phyloP scores from a whole-genome alignment of 2,888 invertebrate genomes.

The Callyntrura sp. region DNA sequence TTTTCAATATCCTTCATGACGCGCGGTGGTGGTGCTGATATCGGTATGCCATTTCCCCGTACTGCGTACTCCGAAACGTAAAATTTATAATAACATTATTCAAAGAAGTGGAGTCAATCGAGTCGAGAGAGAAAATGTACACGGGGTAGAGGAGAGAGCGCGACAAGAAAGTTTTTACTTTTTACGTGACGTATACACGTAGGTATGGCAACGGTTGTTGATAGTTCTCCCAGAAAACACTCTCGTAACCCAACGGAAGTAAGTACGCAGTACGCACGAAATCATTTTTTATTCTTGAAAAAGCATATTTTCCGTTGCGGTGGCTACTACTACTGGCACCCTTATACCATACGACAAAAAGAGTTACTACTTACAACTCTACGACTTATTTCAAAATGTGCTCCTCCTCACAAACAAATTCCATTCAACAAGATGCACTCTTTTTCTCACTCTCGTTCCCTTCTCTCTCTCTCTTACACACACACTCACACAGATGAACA shows the following conservation, averaged over 20 bases:
- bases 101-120: background rate
- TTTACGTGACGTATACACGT: background rate
- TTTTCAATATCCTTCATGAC: conserved; percentile 12
- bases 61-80: too few relatives aligned
- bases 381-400: conserved; percentile 61
- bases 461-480: too few relatives aligned
- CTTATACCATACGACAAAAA: background rate
- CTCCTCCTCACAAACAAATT: conserved; percentile 39
- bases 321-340: background rate
- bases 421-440: conserved; percentile 47
- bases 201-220: background rate
- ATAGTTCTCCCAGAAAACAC: background rate
- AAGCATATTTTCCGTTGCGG: background rate
- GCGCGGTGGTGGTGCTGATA: background rate
- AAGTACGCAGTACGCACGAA: too few relatives aligned
- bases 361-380: conserved; percentile 24
- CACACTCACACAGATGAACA: conserved; percentile 8
- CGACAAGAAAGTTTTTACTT: background rate
- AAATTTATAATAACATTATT: too few relatives aligned
- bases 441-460: too few relatives aligned
- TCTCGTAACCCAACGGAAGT: background rate
- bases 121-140: background rate
- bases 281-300: conserved; percentile 15
- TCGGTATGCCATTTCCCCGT: too few relatives aligned
- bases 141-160: background rate